phyloP scores from a whole-genome alignment of 2,888 invertebrate species.

The Catocala nupta region DNA sequence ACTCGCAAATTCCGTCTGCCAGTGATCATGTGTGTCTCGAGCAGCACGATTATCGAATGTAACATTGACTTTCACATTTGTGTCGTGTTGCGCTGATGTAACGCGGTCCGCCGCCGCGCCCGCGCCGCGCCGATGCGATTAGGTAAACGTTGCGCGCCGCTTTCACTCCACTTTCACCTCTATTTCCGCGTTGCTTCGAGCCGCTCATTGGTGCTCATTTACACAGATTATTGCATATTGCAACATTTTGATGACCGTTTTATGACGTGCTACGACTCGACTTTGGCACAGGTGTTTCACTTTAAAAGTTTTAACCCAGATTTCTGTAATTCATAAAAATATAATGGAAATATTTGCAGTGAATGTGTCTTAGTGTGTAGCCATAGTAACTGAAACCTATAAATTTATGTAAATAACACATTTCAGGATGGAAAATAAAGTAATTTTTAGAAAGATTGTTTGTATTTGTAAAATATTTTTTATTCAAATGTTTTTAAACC shows the following conservation, averaged over 20 bases:
- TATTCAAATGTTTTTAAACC: no score
- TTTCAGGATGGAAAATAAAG: no score
- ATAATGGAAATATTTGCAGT: neutral
- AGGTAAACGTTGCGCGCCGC: conserved; percentile 84
- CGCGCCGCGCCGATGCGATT: conserved; percentile 66
- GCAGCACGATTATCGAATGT: conserved; percentile 70
- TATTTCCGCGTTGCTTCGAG: conserved; percentile 78
- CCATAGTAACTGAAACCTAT: neutral
- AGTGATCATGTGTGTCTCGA: conserved; percentile 51
- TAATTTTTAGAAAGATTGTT: no score
- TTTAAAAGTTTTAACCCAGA: conserved; percentile 4
- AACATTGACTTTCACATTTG: conserved; percentile 86
- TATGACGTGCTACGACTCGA: conserved; percentile 16
- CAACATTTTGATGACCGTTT: conserved; percentile 41
- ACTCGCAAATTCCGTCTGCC: conserved; percentile 39
- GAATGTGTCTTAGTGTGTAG: neutral
- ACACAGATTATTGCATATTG: conserved; percentile 53
- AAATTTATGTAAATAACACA: no score
- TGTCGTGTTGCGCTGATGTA: conserved; percentile 71
- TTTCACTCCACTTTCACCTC: conserved; percentile 85
- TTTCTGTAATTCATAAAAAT: neutral
- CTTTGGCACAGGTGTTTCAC: conserved; percentile 19
- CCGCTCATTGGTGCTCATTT: conserved; percentile 59
- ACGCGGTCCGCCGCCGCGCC: conserved; percentile 59
- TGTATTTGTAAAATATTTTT: no score